Evolutionary conservation across 2,888 invertebrate genomes (phyloP).

Genomic region (Polyommatus icarus): DNA sequence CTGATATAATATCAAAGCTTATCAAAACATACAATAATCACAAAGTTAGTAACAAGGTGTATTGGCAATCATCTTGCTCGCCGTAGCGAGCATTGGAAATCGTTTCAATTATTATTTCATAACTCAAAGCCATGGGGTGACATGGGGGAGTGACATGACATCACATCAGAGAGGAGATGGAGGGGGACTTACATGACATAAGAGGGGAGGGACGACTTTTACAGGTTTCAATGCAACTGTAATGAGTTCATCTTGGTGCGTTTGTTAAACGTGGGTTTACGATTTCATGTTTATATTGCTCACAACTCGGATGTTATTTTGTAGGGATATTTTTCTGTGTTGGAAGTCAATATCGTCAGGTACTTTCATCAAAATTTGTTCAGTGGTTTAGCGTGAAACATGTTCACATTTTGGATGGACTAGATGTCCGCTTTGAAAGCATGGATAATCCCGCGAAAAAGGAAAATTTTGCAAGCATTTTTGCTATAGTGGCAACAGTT

Average conservation of each 20-base stretch:
- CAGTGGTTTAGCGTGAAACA: too few relatives aligned
- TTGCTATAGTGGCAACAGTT: too few relatives aligned
- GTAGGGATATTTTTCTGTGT: too few relatives aligned
- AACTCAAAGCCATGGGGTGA: not conserved
- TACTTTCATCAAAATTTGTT: too few relatives aligned
- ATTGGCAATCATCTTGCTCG: not conserved
- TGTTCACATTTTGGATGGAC: too few relatives aligned
- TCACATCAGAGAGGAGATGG: not conserved
- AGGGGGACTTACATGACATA: not conserved
- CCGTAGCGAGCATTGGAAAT: not conserved
- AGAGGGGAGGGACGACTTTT: not conserved
- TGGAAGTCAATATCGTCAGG: too few relatives aligned
- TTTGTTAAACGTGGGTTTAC: not conserved
- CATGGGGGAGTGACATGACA: not conserved
- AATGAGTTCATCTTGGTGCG: not conserved
- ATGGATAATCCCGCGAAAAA: too few relatives aligned
- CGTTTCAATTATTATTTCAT: conserved; percentile 15
- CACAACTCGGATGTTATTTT: too few relatives aligned
- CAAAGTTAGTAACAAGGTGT: not conserved
- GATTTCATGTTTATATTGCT: too few relatives aligned
- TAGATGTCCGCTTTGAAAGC: too few relatives aligned
- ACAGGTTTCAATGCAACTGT: not conserved
- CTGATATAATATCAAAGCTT: not conserved
- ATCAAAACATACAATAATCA: not conserved
- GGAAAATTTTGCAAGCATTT: too few relatives aligned